A percentile compares a stretch with the other conserved stretches of the same genome.
Evolutionary conservation across 1,140 invertebrate genomes (phyloP).

Genomic region (Mercenaria mercenaria): DNA sequence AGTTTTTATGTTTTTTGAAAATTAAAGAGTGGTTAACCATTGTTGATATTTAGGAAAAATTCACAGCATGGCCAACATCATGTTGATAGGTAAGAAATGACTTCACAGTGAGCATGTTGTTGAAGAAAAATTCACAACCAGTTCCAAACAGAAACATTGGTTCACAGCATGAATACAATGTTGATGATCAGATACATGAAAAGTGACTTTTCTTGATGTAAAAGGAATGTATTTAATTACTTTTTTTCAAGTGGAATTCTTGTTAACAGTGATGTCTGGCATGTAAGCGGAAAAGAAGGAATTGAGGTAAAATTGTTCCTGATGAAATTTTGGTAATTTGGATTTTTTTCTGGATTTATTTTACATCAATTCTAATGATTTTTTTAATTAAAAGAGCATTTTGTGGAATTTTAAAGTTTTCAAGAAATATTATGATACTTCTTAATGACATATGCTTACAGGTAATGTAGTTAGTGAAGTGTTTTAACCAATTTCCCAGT

Average conservation of each 20-base stretch:
- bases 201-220: not conserved
- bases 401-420: too few relatives aligned
- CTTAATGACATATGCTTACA: too few relatives aligned
- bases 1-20: conserved; percentile 6
- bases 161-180: not conserved
- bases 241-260: conserved; percentile 8
- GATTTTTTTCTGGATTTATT: too few relatives aligned
- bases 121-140: too few relatives aligned
- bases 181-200: not conserved
- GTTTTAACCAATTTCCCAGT: too few relatives aligned
- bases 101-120: not conserved
- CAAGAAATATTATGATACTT: too few relatives aligned
- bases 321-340: not conserved
- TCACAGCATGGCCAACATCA: not conserved
- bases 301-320: not conserved
- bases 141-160: too few relatives aligned
- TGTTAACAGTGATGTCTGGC: not conserved
- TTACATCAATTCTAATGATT: too few relatives aligned
- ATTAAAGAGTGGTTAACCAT: conserved; percentile 8
- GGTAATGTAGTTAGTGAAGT: too few relatives aligned
- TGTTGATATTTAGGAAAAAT: not conserved
- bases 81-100: conserved; percentile 1
- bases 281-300: not conserved
- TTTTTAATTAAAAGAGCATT: too few relatives aligned
- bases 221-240: not conserved